These are phyloP conservation scores for Fragum fragum DNA, from an alignment of 2,888 invertebrate genomes.

Conservation along the genomic window DNA sequence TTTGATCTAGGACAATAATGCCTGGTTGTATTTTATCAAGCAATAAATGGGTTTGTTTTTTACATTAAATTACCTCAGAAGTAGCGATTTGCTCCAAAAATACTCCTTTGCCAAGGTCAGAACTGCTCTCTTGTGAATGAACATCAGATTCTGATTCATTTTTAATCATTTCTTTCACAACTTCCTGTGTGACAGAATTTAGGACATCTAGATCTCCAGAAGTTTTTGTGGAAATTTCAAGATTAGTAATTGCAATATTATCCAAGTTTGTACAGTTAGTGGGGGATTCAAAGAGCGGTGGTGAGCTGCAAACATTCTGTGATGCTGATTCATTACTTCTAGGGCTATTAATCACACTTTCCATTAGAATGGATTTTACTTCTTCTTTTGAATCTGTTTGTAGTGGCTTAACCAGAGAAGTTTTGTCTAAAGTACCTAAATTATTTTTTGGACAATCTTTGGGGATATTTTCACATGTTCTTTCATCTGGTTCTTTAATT, in stretches of 20 bases:
- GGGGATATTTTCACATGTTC: neutral
- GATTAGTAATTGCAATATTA: neutral
- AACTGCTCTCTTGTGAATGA: too few species aligned
- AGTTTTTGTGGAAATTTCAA: neutral
- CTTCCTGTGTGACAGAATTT: neutral
- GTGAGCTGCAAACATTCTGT: conserved; percentile 28
- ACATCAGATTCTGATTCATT: too few species aligned
- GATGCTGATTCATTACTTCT: neutral
- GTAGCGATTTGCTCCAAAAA: neutral
- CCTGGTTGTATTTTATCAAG: too few species aligned
- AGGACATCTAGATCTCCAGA: neutral
- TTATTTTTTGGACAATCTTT: neutral
- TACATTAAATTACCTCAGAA: neutral
- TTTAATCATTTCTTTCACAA: neutral
- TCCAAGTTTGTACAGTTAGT: neutral
- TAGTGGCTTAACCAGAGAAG: neutral
- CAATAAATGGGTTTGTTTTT: too few species aligned
- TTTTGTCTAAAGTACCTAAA: neutral
- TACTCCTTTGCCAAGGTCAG: neutral
- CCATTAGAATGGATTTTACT: neutral
- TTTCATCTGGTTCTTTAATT: neutral
- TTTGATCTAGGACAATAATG: too few species aligned
- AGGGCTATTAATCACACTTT: neutral
- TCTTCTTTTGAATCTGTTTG: neutral
- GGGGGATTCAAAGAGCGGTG: conserved; percentile 59